phyloP scores from a whole-genome alignment of 2,113 vertebrate genomes.

The Mesembrinibis cayennensis region DNA sequence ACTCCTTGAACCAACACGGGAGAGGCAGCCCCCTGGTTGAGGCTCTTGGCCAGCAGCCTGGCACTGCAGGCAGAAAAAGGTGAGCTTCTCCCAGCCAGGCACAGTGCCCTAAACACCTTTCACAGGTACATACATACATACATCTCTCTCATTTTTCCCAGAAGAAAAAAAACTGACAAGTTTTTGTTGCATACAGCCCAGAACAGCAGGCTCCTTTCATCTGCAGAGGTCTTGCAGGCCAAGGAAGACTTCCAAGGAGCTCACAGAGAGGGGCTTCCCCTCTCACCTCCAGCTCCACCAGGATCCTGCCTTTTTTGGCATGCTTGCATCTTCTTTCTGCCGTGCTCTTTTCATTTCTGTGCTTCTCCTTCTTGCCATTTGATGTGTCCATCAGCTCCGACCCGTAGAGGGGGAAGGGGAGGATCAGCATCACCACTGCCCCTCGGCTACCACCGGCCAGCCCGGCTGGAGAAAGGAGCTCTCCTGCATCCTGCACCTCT shows the following conservation, averaged over 20 bases:
- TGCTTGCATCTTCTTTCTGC: background rate
- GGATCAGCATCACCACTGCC: background rate
- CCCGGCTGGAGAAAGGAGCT: background rate
- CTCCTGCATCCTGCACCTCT: background rate
- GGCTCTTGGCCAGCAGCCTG: background rate
- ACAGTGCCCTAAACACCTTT: background rate
- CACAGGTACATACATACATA: background rate
- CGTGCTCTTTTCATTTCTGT: background rate
- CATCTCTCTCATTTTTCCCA: background rate
- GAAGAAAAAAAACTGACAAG: background rate
- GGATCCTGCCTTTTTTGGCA: background rate
- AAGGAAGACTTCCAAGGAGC: background rate
- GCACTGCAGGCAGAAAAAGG: background rate
- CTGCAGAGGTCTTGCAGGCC: background rate
- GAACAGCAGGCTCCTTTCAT: background rate
- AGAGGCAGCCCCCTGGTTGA: fast-evolving
- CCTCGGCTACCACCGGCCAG: background rate
- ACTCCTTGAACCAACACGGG: background rate
- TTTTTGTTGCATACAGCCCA: background rate
- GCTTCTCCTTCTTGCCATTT: background rate
- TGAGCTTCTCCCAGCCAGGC: background rate
- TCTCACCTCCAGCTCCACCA: background rate
- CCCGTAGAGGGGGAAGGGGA: fast-evolving
- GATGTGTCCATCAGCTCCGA: background rate
- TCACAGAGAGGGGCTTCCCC: background rate